A percentile compares a stretch with the other conserved stretches of the same genome.
These are phyloP conservation scores for Nycticorax nycticorax DNA, from an alignment of 2,113 vertebrate species.

Conservation along the genomic window DNA sequence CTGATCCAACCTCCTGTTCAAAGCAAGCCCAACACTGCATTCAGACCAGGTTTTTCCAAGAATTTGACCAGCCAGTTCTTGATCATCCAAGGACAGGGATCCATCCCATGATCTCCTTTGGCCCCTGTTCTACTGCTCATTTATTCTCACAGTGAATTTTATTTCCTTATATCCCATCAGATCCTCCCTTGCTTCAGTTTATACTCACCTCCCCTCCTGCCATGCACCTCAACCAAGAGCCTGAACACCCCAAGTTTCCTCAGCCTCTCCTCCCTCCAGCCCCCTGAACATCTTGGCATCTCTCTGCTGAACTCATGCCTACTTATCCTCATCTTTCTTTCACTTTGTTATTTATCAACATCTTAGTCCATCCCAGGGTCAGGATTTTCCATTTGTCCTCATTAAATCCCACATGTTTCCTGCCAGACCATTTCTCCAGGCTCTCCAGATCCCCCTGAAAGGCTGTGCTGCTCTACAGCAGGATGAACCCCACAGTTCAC, in stretches of 20 bases:
- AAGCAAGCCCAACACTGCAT: not conserved
- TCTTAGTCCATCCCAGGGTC: not conserved
- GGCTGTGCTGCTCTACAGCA: not conserved
- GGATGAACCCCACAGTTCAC: not conserved
- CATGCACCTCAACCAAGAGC: not conserved
- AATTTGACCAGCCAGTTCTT: not conserved
- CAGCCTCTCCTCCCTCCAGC: not conserved
- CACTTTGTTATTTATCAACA: not conserved
- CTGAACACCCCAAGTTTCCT: not conserved
- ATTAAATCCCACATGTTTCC: not conserved
- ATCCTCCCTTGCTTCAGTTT: not conserved
- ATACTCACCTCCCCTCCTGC: not conserved
- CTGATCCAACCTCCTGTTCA: not conserved
- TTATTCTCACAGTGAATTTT: not conserved
- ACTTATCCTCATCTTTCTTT: not conserved
- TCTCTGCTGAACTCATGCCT: not conserved
- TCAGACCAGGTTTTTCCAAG: not conserved
- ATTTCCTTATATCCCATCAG: not conserved
- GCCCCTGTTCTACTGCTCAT: not conserved
- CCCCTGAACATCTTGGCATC: not conserved
- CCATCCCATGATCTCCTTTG: not conserved
- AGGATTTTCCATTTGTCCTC: not conserved
- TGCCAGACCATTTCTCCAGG: not conserved
- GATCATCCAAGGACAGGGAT: not conserved
- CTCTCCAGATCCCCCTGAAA: not conserved